These are phyloP conservation scores for Parnassius smintheus DNA, from an alignment of 2,888 invertebrate genomes.

Conservation along the genomic window DNA sequence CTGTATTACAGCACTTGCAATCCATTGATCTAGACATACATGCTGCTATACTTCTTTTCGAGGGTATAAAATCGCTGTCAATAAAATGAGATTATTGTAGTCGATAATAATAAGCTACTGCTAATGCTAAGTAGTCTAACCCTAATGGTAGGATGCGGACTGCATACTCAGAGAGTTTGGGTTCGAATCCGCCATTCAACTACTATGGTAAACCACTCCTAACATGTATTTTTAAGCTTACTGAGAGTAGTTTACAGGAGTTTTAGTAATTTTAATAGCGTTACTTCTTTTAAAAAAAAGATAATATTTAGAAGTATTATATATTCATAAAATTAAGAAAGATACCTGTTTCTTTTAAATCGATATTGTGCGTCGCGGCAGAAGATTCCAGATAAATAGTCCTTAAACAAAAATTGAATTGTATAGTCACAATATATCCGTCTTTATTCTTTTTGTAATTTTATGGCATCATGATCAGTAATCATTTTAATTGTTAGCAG, in stretches of 20 bases:
- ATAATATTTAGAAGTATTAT: neutral
- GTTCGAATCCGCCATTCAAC: no score
- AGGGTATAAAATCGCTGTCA: constrained; percentile 8
- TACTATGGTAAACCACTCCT: no score
- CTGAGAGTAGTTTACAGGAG: no score
- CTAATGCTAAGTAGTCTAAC: no score
- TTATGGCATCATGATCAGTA: no score
- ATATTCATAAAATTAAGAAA: neutral
- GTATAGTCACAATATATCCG: neutral
- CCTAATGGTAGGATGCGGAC: no score
- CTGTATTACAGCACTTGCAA: constrained; percentile 19
- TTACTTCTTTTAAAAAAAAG: neutral
- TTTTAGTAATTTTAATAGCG: no score
- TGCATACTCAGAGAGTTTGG: no score
- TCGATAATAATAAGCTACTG: no score
- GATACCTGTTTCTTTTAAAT: constrained; percentile 13
- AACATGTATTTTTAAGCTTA: no score
- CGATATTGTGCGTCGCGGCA: constrained; percentile 18
- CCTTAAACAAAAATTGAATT: constrained; percentile 15
- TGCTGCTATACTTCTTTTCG: constrained; percentile 8
- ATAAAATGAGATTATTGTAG: neutral
- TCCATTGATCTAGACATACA: constrained; percentile 16
- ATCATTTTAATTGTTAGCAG: no score
- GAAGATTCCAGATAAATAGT: constrained; percentile 24
- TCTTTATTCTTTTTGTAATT: no score